Conservation (phyloP, 2,797 vertebrate species). For the Delichon dasypus region DNA sequence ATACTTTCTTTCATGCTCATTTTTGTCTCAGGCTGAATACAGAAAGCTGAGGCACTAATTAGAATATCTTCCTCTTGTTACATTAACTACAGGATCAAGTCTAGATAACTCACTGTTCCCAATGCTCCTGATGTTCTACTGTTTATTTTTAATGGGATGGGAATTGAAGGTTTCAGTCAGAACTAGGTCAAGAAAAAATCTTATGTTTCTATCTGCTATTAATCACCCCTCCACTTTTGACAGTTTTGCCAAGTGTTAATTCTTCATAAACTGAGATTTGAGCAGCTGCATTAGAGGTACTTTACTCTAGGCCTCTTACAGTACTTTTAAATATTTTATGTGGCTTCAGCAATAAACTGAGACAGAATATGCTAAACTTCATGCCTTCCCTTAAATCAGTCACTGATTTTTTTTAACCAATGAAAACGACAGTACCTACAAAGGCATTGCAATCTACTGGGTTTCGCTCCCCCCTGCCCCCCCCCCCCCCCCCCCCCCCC, state of each 20-base stretch:
- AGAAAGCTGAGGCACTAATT: background rate
- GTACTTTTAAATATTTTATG: conserved; percentile 25
- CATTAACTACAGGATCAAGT: background rate
- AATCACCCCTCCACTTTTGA: background rate
- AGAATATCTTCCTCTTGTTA: background rate
- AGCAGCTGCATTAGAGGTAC: background rate
- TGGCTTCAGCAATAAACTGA: background rate
- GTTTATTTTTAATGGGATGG: background rate
- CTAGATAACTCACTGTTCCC: background rate
- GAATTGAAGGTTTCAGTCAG: conserved; percentile 2
- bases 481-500: accelerated
- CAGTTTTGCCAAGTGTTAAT: background rate
- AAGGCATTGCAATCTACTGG: background rate
- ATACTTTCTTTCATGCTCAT: background rate
- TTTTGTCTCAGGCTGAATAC: background rate
- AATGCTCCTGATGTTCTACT: background rate
- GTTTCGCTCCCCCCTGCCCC: background rate
- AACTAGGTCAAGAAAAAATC: background rate
- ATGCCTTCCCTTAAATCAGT: background rate
- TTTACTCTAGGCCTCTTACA: conserved; percentile 4
- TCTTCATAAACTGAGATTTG: conserved; percentile 36
- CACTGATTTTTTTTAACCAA: background rate
- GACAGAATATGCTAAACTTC: conserved; percentile 22
- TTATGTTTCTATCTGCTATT: background rate
- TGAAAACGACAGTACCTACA: background rate